These are phyloP conservation scores for Parascotia fuliginaria DNA, from an alignment of 2,888 invertebrate species.

Conservation along the genomic window DNA sequence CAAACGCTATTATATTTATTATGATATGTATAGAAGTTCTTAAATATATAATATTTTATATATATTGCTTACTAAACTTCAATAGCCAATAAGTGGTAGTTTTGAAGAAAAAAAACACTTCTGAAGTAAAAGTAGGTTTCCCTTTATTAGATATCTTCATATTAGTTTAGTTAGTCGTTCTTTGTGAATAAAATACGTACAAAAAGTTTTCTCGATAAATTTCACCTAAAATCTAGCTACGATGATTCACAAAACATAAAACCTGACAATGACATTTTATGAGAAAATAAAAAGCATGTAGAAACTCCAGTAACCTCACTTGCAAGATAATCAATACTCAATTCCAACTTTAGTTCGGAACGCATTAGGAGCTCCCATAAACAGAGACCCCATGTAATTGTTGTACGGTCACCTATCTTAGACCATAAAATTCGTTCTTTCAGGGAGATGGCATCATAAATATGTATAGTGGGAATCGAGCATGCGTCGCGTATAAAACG, in stretches of 20 bases:
- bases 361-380: slow-evolving; percentile 32
- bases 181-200: no score
- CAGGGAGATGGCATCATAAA: slow-evolving; percentile 72
- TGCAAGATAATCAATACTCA: slow-evolving; percentile 4
- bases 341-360: slow-evolving; percentile 5
- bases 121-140: no score
- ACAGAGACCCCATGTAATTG: slow-evolving; percentile 52
- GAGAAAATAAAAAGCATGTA: background rate
- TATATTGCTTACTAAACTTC: no score
- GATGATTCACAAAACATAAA: background rate
- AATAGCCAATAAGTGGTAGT: no score
- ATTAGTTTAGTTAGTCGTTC: no score
- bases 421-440: slow-evolving; percentile 76
- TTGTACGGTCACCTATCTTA: slow-evolving; percentile 71
- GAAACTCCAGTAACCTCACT: background rate
- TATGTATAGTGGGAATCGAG: slow-evolving; percentile 84
- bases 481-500: slow-evolving; percentile 84
- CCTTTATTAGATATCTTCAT: no score
- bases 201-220: no score
- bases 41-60: no score
- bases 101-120: no score
- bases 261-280: background rate
- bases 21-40: no score
- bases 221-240: background rate
- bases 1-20: no score